Conservation (phyloP, 2,888 invertebrate species). For the Pyrrhosoma nymphula region DNA sequence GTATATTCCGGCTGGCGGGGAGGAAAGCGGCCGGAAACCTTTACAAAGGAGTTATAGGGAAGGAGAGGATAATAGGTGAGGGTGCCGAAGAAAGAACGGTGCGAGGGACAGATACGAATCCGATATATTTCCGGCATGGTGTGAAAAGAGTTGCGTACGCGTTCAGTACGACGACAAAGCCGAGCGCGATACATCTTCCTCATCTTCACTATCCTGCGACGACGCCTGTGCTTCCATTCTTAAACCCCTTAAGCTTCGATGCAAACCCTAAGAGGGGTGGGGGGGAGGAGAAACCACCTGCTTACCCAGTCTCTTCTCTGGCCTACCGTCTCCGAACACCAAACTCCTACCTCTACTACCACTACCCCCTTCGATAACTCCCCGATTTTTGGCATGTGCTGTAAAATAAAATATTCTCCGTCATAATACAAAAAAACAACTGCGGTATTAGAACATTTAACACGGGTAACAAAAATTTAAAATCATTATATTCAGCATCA, state of each 20-base stretch:
- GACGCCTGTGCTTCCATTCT: neutral
- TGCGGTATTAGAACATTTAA: no score
- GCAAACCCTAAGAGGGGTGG: neutral
- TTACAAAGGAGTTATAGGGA: neutral
- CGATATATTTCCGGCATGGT: neutral
- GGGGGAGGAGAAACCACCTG: neutral
- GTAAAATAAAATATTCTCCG: no score
- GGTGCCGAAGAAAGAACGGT: neutral
- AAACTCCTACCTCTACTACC: neutral
- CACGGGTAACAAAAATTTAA: no score
- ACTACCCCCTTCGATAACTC: no score
- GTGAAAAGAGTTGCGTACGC: neutral
- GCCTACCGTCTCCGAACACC: neutral
- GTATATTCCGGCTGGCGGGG: neutral
- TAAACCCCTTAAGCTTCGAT: neutral
- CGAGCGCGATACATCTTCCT: neutral
- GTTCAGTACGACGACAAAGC: neutral
- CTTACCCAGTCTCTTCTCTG: neutral
- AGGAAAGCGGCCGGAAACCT: neutral
- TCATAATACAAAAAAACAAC: no score
- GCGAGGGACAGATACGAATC: neutral
- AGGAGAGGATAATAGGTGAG: neutral
- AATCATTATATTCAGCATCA: no score
- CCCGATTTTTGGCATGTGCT: no score
- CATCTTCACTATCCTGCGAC: neutral